Evolutionary conservation across 1,140 invertebrate species (phyloP), one percentile per base, ranked within the genome.

Genomic region (Neodiprion virginianus): DNA sequence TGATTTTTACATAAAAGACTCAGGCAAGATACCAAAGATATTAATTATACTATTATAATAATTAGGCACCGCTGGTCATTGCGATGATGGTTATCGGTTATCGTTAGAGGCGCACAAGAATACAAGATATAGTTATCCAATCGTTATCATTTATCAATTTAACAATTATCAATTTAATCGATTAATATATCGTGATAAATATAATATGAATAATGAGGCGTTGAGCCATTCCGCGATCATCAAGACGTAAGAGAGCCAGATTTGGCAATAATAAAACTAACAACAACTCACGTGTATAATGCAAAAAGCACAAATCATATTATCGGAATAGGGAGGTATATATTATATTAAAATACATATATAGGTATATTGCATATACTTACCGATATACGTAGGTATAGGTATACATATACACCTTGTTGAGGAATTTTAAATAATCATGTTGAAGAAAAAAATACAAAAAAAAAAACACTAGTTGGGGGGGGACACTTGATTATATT

Each of bases 21-120:
- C 86, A 88, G 87, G 84, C 85, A 85, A 76, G 77, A 87, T 87
- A 87, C 87, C 86, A 88, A 88, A 88, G 86, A 88, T 84, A 50
- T 81, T 84, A 76, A 78, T 83, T 82, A 82, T 79, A 79, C 75
- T 86, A 82, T 61, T 14, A 61, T 61, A 61, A 61, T 61, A 82
- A 82, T 73, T 83, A 82, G 74, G 70, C 78, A 83, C 75, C 80
- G 80, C 84, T 83, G 80, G 74, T 83, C 75, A 81, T 86, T 82
- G 81, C 84, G 81, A 85, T 80, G 81, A 85, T 80, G 79, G 79
- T 86, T 80, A 82, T 81, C 78, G 79, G 84, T 82, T 48, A 61
- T 61, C 53, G 53, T 61, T 47, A 79, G 80, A 82, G 82, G 82
- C 84, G 85, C 85, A 87, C 86, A 88, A 88, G 83, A 40, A 40